These are phyloP conservation scores for Leptodactylus fuscus DNA, from an alignment of 2,113 vertebrate genomes.

Conservation along the genomic window DNA sequence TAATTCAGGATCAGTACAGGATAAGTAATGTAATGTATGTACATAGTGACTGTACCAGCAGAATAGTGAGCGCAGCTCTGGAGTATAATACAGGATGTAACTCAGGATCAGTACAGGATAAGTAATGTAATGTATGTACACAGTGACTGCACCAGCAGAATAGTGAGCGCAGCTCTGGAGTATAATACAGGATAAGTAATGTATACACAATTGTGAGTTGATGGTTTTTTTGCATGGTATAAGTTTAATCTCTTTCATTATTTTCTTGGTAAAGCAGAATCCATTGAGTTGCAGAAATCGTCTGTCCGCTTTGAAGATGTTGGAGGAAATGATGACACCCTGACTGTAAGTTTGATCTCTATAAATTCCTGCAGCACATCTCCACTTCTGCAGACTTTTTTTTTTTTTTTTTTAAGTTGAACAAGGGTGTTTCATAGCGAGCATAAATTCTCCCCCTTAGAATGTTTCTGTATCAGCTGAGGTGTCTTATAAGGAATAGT, in stretches of 20 bases:
- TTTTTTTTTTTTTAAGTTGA: too few species aligned
- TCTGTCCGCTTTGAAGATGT: slow-evolving; percentile 88
- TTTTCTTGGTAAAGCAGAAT: slow-evolving; percentile 73
- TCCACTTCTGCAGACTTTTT: background rate
- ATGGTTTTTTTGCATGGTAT: too few species aligned
- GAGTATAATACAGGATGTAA: slow-evolving; percentile 2
- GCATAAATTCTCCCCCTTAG: too few species aligned
- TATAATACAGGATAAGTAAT: background rate
- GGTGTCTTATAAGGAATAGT: too few species aligned
- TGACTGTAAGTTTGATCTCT: slow-evolving; percentile 78
- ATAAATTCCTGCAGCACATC: background rate
- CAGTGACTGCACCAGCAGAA: too few species aligned
- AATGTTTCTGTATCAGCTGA: too few species aligned
- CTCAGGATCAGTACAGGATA: background rate
- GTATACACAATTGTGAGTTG: too few species aligned
- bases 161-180: too few species aligned
- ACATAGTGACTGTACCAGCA: too few species aligned
- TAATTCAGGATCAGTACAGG: too few species aligned
- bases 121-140: background rate
- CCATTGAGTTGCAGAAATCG: slow-evolving; percentile 78
- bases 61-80: background rate
- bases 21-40: background rate
- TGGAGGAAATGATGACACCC: slow-evolving; percentile 86
- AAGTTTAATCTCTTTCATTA: too few species aligned
- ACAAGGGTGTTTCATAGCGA: too few species aligned